Evolutionary conservation across 2,797 vertebrate genomes (phyloP).

Genomic region (Synanceia verrucosa): DNA sequence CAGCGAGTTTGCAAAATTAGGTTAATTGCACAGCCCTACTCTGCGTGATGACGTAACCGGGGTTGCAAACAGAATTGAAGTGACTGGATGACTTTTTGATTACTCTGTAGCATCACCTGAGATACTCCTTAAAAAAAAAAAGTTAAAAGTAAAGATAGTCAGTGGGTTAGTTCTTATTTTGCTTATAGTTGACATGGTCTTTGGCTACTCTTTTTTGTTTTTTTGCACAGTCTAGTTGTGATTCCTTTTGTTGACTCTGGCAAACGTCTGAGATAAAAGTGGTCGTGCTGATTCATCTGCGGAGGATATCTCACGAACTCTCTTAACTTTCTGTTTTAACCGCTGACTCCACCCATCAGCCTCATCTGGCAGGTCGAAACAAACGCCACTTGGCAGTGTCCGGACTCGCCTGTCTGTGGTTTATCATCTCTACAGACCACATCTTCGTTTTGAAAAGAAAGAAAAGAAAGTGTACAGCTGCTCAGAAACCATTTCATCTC

Average conservation of each 20-base stretch:
- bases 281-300: not conserved
- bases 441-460: constrained; percentile 3
- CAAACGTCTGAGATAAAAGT: not conserved
- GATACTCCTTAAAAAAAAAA: no score
- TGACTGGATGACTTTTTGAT: no score
- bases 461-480: not conserved
- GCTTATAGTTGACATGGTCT: no score
- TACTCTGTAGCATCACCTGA: no score
- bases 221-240: no score
- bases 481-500: not conserved
- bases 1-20: no score
- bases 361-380: constrained; percentile 31
- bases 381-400: not conserved
- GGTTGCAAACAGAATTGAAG: no score
- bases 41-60: no score
- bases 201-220: no score
- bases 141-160: no score
- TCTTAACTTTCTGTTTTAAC: not conserved
- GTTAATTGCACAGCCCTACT: no score
- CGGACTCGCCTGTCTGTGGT: not conserved
- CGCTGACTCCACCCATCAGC: not conserved
- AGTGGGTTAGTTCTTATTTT: no score
- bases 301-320: not conserved
- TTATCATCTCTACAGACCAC: constrained; percentile 3
- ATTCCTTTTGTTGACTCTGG: not conserved